Conservation (phyloP, 2,113 vertebrate species). For the Grus americana region DNA sequence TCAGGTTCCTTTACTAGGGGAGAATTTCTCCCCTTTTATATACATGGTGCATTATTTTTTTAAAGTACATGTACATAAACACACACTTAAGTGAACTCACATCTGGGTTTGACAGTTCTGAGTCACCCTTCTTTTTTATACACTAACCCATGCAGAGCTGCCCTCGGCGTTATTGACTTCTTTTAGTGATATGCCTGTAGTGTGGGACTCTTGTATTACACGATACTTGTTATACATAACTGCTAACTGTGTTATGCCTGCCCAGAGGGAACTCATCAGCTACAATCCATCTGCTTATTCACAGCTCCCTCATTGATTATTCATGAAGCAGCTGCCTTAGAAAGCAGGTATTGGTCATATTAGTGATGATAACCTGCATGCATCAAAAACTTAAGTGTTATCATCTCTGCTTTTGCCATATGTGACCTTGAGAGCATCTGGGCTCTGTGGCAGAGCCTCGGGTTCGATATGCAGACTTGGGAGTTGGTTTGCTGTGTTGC, state of each 20-base stretch:
- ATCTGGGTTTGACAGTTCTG: not conserved
- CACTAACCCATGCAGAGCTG: not conserved
- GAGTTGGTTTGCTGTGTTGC: not conserved
- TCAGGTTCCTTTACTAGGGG: not conserved
- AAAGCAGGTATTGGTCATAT: slow-evolving; percentile 34
- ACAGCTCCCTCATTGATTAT: slow-evolving; percentile 49
- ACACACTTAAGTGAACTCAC: not conserved
- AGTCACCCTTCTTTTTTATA: not conserved
- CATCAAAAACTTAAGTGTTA: not conserved
- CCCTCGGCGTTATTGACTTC: not conserved
- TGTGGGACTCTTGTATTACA: not conserved
- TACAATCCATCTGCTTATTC: slow-evolving; percentile 57
- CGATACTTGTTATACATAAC: slow-evolving; percentile 29
- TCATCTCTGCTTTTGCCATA: not conserved
- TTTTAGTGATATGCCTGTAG: not conserved
- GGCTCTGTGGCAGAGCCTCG: not conserved
- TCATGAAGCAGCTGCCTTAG: slow-evolving; percentile 47
- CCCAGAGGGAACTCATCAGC: slow-evolving; percentile 37
- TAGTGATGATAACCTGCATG: slow-evolving; percentile 7
- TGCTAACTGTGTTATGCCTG: slow-evolving; percentile 2
- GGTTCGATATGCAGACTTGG: not conserved
- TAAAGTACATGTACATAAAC: not conserved
- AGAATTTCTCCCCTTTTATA: not conserved
- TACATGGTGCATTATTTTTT: not conserved
- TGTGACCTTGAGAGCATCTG: not conserved